These are phyloP conservation scores for Latrodectus geometricus DNA, from an alignment of 1,140 invertebrate species.

Conservation along the genomic window DNA sequence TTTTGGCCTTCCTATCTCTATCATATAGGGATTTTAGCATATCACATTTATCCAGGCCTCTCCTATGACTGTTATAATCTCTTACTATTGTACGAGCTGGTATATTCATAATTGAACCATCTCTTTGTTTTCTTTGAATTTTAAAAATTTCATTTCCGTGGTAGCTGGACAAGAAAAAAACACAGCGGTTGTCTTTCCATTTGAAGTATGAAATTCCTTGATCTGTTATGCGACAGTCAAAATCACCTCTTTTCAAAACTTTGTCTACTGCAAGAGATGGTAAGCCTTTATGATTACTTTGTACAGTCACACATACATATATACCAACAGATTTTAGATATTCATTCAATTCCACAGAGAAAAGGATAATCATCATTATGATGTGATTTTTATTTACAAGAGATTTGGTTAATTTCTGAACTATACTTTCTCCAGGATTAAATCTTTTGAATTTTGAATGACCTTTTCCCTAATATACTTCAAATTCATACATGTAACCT, in stretches of 20 bases:
- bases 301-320: constrained; percentile 29
- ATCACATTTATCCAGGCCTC: constrained; percentile 29
- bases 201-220: too few relatives aligned
- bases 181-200: too few relatives aligned
- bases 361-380: too few relatives aligned
- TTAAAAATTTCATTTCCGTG: constrained; percentile 25
- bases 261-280: constrained; percentile 17
- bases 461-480: constrained; percentile 14
- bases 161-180: constrained; percentile 24
- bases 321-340: too few relatives aligned
- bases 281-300: neutral
- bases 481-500: constrained; percentile 36
- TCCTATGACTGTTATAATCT: constrained; percentile 25
- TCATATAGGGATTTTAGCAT: too few relatives aligned
- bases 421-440: neutral
- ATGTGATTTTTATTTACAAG: too few relatives aligned
- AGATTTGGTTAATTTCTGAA: constrained; percentile 14
- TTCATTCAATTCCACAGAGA: too few relatives aligned
- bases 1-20: constrained; percentile 31
- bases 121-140: too few relatives aligned
- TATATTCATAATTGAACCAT: constrained; percentile 16
- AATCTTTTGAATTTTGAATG: constrained; percentile 10
- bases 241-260: too few relatives aligned
- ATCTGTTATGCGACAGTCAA: too few relatives aligned
- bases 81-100: constrained; percentile 8